Base-by-base conservation (phyloP, 1,140 invertebrate species). In the Capitella teleta region DNA sequence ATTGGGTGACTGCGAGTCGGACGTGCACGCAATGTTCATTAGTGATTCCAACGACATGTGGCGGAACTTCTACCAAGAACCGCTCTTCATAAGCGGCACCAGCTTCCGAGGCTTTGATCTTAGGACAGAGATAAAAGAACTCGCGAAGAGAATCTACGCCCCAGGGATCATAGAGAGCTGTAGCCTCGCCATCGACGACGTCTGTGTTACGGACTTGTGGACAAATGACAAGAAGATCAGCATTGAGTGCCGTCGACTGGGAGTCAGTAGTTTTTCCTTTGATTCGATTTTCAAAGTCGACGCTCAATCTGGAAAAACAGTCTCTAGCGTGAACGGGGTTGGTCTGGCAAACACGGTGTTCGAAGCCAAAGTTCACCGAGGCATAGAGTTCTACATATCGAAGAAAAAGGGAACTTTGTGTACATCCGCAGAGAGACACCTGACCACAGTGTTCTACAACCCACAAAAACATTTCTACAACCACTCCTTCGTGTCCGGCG, bases 341-440 rank as follows among this genome's bases (percentile, higher is more conserved):
- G 38, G 49, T 1, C 37, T 51, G 5, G 49, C 23, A 12, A 14
- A 18, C 2, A 28, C 28, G 5, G 21, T 25, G 6, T 53, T 53
- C 30, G 47, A 49, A 46, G 24, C 46, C 18, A 50, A 36, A 43
- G 10, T n/a, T 4, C 36, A 53, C 36, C 19, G 37, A 41, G 52
- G 52, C 5, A 26, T 53, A 6, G 52, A 53, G 28, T 49, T 53
- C 25, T 38, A 53, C n/a, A 32, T 53, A 21, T 43, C 38, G 18
- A 47, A 49, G 18, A 30, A 44, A 19, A 25, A 30, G 23, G 25
- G 46, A n/a, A 49, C 38, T 25, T 36, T 26, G 21, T 49, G 47
- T 28, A 26, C 38, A 28, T 26, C 30, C 5, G 37, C 28, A 14
- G 45, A 53, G 2, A 24, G 28, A 32, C 47, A 37, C 26, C 18